Conservation (phyloP, 2,113 vertebrate genomes). For the Phylloscopus trochiloides region DNA sequence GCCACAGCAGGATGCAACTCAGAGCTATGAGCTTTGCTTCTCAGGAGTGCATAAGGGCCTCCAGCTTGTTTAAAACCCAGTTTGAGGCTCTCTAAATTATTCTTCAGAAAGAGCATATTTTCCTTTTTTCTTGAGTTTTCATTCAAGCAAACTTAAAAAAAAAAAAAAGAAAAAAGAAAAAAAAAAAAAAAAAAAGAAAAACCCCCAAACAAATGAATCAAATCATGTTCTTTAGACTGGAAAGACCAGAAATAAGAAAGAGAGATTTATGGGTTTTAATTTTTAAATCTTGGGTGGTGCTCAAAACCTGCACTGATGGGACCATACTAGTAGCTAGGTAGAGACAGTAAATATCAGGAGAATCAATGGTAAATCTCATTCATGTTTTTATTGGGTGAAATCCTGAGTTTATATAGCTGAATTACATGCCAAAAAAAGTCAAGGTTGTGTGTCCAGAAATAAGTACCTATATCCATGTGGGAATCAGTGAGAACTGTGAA, state of each 20-base stretch:
- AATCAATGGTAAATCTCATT: constrained; percentile 28
- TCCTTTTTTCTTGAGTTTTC: not conserved
- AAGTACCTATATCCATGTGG: constrained; percentile 32
- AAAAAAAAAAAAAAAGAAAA: not conserved
- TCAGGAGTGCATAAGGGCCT: not conserved
- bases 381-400: constrained; percentile 46
- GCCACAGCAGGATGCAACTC: not conserved
- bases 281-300: constrained; percentile 41
- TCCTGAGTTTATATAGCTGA: constrained; percentile 7
- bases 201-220: not conserved
- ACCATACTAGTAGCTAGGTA: constrained; percentile 35
- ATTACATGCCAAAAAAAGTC: constrained; percentile 22
- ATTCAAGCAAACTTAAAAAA: not conserved
- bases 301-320: constrained; percentile 12
- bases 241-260: not conserved
- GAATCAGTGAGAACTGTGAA: constrained; percentile 25
- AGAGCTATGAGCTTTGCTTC: not conserved
- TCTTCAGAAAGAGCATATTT: not conserved
- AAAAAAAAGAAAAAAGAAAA: not conserved
- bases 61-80: not conserved
- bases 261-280: constrained; percentile 54
- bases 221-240: not conserved
- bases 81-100: not conserved
- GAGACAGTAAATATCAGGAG: constrained; percentile 43
- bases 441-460: constrained; percentile 1